A percentile compares a stretch with the other conserved stretches of the same genome.
Evolutionary conservation across 1,140 invertebrate species (phyloP).

Genomic region (Maconellicoccus hirsutus): DNA sequence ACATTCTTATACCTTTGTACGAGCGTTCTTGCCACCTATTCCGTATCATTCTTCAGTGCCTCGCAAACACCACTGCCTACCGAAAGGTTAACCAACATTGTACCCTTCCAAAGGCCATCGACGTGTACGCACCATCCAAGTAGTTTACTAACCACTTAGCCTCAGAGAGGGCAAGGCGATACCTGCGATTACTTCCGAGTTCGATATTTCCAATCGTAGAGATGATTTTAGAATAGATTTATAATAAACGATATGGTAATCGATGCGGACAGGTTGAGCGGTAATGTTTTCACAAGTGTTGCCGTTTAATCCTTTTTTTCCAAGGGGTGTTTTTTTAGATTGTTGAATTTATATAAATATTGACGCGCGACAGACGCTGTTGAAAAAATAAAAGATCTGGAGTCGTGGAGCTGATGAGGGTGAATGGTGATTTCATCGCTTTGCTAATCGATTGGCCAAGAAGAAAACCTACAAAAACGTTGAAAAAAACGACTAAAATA

Average conservation of each 20-base stretch:
- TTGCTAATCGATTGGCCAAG: too few species aligned
- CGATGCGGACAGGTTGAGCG: neutral
- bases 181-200: neutral
- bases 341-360: neutral
- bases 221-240: neutral
- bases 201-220: neutral
- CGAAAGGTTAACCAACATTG: neutral
- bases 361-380: too few species aligned
- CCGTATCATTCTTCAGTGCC: neutral
- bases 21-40: conserved; percentile 13
- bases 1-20: conserved; percentile 11
- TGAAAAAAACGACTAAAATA: too few species aligned
- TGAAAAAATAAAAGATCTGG: too few species aligned
- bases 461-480: too few species aligned
- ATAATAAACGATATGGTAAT: neutral
- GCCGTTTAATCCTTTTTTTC: neutral
- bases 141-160: neutral
- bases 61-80: neutral
- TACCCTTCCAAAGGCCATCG: neutral
- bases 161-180: neutral
- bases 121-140: neutral
- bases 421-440: too few species aligned
- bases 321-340: too few species aligned
- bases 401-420: too few species aligned
- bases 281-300: neutral